phyloP scores from a whole-genome alignment of 2,797 vertebrate genomes.

The Macropodus opercularis region DNA sequence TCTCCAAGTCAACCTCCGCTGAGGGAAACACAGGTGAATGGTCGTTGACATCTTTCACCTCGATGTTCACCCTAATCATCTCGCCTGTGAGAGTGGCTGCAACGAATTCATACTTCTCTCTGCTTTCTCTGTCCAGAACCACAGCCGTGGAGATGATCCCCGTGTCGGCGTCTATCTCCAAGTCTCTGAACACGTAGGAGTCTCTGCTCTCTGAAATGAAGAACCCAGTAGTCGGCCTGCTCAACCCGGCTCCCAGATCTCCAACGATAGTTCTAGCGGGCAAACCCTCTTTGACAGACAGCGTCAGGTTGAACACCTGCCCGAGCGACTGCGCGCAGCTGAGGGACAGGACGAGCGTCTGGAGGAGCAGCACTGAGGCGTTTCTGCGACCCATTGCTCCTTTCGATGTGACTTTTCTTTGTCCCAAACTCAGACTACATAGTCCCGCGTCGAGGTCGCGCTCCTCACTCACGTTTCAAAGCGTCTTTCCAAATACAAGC shows the following conservation, averaged over 20 bases:
- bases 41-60: constrained; percentile 90
- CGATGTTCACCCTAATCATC: constrained; percentile 87
- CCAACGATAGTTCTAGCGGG: constrained; percentile 89
- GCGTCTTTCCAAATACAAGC: constrained; percentile 1
- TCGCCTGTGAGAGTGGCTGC: constrained; percentile 89
- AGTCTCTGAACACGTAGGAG: constrained; percentile 88
- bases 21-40: constrained; percentile 86
- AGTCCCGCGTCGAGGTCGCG: neutral
- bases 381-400: constrained; percentile 47
- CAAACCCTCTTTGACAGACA: constrained; percentile 88
- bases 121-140: constrained; percentile 88
- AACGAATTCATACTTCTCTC: constrained; percentile 88
- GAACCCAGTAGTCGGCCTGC: constrained; percentile 82
- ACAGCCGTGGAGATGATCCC: constrained; percentile 90
- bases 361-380: constrained; percentile 23
- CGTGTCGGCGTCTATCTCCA: constrained; percentile 89
- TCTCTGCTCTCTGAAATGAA: constrained; percentile 91
- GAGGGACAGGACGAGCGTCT: constrained; percentile 45
- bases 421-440: constrained; percentile 32
- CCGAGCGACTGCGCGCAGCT: constrained; percentile 65
- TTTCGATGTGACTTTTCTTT: constrained; percentile 13
- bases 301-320: constrained; percentile 86
- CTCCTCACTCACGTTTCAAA: constrained; percentile 15
- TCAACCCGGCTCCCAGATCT: constrained; percentile 85
- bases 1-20: constrained; percentile 73